These are phyloP conservation scores for Xestia sexstrigata DNA, from an alignment of 2,888 invertebrate species.

Conservation along the genomic window DNA sequence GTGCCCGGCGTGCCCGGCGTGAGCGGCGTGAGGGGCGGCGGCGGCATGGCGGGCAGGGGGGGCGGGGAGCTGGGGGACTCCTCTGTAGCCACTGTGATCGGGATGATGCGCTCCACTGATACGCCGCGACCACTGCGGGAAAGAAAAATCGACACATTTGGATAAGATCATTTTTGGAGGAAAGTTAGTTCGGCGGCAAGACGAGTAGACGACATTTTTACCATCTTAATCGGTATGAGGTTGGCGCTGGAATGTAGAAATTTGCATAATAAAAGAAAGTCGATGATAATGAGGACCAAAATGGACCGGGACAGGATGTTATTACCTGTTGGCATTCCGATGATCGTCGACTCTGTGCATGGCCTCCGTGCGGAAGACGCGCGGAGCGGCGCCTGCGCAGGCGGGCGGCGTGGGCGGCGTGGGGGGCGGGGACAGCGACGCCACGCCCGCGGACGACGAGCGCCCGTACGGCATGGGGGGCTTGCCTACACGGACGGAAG, in stretches of 20 bases:
- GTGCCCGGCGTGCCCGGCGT: conserved; percentile 35
- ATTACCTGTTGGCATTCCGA: conserved; percentile 79
- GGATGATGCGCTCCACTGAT: conserved; percentile 89
- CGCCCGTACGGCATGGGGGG: conserved; percentile 93
- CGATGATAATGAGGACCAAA: neutral
- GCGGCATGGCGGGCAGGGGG: conserved; percentile 60
- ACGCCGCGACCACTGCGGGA: conserved; percentile 76
- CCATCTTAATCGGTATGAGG: too few relatives aligned
- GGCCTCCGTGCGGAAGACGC: conserved; percentile 88
- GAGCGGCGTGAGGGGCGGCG: conserved; percentile 27
- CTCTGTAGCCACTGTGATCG: conserved; percentile 81
- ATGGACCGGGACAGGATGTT: neutral
- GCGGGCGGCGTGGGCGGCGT: conserved; percentile 81
- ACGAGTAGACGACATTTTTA: too few relatives aligned
- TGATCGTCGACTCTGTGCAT: conserved; percentile 87
- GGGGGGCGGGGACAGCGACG: conserved; percentile 82
- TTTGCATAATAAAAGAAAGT: too few relatives aligned
- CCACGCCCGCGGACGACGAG: conserved; percentile 91
- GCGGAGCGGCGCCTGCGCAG: conserved; percentile 65
- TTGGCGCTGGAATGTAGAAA: too few relatives aligned
- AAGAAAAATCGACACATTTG: neutral
- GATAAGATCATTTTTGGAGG: neutral
- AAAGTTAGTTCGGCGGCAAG: too few relatives aligned
- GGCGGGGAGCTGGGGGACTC: conserved; percentile 66
- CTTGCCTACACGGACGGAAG: conserved; percentile 82